Evolutionary conservation across 2,113 vertebrate genomes (phyloP).

Genomic region (Orycteropus afer): DNA sequence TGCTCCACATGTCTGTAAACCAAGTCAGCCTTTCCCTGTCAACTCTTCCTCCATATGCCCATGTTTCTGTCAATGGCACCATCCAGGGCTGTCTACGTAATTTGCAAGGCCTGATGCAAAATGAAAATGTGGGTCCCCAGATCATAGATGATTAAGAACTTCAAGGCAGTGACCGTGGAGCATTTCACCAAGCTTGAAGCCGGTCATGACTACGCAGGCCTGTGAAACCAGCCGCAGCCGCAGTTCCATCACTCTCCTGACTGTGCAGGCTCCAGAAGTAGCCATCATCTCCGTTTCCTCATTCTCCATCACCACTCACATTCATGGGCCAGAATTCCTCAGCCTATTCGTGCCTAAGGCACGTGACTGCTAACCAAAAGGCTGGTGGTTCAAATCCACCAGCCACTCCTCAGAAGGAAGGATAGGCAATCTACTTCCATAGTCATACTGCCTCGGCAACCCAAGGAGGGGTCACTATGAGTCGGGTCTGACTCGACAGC

Average conservation of each 20-base stretch:
- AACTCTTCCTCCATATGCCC: neutral
- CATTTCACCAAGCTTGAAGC: neutral
- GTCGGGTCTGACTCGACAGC: no score
- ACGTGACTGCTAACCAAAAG: no score
- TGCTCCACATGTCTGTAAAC: neutral
- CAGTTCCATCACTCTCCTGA: neutral
- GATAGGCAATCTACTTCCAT: no score
- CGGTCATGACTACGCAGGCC: neutral
- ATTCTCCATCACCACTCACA: neutral
- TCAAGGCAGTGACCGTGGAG: neutral
- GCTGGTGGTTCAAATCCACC: no score
- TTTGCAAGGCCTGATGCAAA: neutral
- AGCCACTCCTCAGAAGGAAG: no score
- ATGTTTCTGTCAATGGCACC: neutral
- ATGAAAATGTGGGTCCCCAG: neutral
- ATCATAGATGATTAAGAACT: constrained; percentile 7
- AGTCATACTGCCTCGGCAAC: no score
- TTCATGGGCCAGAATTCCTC: neutral
- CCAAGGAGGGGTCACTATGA: no score
- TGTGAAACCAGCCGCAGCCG: neutral
- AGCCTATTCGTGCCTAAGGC: no score
- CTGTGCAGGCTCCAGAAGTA: neutral
- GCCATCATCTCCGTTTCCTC: neutral
- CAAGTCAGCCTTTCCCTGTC: neutral
- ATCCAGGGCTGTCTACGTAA: neutral